Conservation (phyloP, 2,888 invertebrate species). For the Xanthia togata region DNA sequence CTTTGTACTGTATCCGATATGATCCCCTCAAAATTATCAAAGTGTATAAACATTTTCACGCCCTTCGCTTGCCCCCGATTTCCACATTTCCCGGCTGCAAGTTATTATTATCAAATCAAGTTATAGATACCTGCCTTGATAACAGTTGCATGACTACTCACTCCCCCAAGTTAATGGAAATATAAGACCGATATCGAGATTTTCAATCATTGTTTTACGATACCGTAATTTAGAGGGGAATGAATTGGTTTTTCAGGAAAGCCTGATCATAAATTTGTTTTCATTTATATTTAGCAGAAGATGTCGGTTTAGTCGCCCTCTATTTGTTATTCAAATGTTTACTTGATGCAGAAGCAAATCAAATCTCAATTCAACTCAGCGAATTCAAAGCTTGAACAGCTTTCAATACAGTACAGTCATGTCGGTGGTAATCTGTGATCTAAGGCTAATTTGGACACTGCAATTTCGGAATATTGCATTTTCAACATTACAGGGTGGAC, state of each 20-base stretch:
- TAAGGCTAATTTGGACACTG: conserved; percentile 2
- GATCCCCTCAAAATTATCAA: conserved; percentile 90
- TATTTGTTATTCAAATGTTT: conserved; percentile 42
- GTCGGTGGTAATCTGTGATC: conserved; percentile 3
- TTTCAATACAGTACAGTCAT: conserved; percentile 16
- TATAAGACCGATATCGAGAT: conserved; percentile 83
- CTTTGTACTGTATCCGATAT: conserved; percentile 84
- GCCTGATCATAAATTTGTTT: conserved; percentile 61
- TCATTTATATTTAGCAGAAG: conserved; percentile 42
- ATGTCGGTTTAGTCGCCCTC: neutral
- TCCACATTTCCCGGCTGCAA: conserved; percentile 84
- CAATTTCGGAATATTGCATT: conserved; percentile 13
- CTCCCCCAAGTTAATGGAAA: conserved; percentile 84
- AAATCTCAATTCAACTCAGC: conserved; percentile 16
- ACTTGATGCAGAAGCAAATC: conserved; percentile 16
- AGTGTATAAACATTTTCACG: conserved; percentile 90
- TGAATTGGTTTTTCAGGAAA: conserved; percentile 65
- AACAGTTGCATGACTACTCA: conserved; percentile 82
- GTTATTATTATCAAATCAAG: conserved; percentile 90
- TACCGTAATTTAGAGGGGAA: conserved; percentile 81
- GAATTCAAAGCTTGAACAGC: conserved; percentile 25
- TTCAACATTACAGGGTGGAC: conserved; percentile 3
- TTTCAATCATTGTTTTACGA: conserved; percentile 88
- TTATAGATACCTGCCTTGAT: conserved; percentile 87
- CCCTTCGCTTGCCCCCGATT: conserved; percentile 84